These are phyloP conservation scores for Chrosomus eos DNA, from an alignment of 2,797 vertebrate genomes.

Conservation along the genomic window DNA sequence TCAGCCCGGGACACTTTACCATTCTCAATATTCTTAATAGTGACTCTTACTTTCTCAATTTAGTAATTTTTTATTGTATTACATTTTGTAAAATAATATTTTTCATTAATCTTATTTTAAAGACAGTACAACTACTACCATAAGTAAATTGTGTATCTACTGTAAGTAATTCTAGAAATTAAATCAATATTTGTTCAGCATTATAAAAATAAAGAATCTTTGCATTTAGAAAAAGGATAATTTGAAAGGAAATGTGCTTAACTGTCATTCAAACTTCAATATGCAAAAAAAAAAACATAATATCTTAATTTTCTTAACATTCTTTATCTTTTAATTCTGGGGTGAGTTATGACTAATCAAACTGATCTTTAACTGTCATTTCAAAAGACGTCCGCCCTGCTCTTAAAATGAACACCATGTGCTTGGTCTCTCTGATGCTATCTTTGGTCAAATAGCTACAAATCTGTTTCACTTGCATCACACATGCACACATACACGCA, in stretches of 20 bases:
- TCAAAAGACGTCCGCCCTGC: background rate
- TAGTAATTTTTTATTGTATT: background rate
- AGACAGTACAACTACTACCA: background rate
- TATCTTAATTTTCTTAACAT: background rate
- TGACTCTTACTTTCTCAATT: background rate
- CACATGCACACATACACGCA: background rate
- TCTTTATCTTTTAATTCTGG: background rate
- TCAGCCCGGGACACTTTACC: background rate
- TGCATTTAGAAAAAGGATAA: background rate
- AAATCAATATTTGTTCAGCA: background rate
- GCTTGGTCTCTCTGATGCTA: background rate
- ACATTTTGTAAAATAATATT: background rate
- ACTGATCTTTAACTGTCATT: background rate
- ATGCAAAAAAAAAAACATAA: background rate
- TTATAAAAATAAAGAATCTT: background rate
- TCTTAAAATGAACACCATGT: background rate
- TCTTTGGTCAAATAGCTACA: constrained; percentile 7
- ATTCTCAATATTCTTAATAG: background rate
- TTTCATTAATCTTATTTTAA: background rate
- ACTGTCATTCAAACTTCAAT: background rate
- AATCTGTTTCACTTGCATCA: constrained; percentile 32
- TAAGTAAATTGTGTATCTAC: background rate
- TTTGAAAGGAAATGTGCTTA: background rate
- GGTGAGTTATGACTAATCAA: background rate
- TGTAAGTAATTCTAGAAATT: background rate